Evolutionary conservation across 2,113 vertebrate genomes (phyloP), one percentile per base, ranked within the genome.

Genomic region (Anarrhichthys ocellatus): DNA sequence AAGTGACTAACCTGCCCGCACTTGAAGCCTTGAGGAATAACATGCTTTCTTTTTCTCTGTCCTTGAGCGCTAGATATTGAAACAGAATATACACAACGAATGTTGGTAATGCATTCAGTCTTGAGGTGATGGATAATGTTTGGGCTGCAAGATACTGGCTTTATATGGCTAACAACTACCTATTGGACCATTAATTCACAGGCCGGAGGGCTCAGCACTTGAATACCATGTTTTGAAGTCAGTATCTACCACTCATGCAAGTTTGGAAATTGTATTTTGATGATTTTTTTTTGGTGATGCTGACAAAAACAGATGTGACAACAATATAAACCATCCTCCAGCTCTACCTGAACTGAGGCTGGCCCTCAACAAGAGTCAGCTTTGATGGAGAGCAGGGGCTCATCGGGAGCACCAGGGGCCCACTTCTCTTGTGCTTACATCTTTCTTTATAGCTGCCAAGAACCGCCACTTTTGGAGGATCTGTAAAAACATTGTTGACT

Each of bases 381-480:
- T 78, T 87, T n/a, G 95, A 94, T 32, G 96, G 95, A 65, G 81
- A 84, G 27, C 92, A 87, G n/a, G 97, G 97, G 62, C 97, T 97
- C 69, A 84, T 83, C 0, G 97, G 96, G 78, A 99, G 94, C 13
- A 97, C 95, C 75, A 96, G 73, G 11, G 93, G 88, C 44, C 90
- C 74, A 13, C 91, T 94, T 75, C 85, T 85, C 24, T 81, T 10
- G 2, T 84, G 87, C 68, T 89, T 90, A 71, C 92, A 91, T 74
- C 80, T 24, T 73, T 83, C 80, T 86, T 92, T 93, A 44, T 8
- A 83, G 71, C 95, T 92, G 84, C 95, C 80, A 54, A 97, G 24
- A 20, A 94, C 93, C 20, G 92, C 85, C 73, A 96, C 94, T 87
- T 95, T 92, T 32, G 93, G 91, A 64, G 82, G 87, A 44, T 88